These are phyloP conservation scores for Pseudochirops cupreus DNA, from an alignment of 2,797 vertebrate genomes.

Conservation along the genomic window DNA sequence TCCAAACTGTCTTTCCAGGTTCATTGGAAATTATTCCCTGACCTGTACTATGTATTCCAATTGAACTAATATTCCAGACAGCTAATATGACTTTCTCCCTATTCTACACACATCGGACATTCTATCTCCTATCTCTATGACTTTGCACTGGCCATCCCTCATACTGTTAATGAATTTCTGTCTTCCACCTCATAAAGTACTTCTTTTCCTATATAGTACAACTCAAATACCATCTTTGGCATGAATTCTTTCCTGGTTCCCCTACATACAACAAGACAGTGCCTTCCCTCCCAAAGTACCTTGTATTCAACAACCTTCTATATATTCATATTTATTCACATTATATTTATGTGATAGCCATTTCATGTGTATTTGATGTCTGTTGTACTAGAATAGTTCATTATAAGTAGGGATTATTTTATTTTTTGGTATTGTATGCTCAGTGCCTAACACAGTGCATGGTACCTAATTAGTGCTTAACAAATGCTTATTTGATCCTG, in stretches of 20 bases:
- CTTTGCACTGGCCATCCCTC: background rate
- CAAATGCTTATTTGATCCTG: background rate
- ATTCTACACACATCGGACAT: background rate
- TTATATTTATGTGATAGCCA: background rate
- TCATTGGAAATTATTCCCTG: background rate
- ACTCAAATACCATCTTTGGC: background rate
- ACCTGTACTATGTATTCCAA: too few species aligned
- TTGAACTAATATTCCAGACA: too few species aligned
- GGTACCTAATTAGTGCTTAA: too few species aligned
- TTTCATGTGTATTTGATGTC: background rate
- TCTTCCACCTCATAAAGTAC: background rate
- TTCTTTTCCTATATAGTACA: background rate
- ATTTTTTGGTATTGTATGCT: background rate
- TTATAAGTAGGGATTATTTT: background rate
- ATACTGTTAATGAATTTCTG: background rate
- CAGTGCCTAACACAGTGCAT: background rate
- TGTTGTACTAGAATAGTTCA: background rate
- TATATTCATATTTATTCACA: background rate
- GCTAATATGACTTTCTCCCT: too few species aligned
- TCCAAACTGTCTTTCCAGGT: background rate
- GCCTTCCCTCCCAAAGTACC: background rate
- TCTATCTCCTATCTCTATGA: background rate
- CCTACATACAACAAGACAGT: background rate
- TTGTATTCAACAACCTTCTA: background rate
- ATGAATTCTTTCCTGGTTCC: background rate